phyloP scores from a whole-genome alignment of 2,113 vertebrate genomes.

The Panthera tigris region DNA sequence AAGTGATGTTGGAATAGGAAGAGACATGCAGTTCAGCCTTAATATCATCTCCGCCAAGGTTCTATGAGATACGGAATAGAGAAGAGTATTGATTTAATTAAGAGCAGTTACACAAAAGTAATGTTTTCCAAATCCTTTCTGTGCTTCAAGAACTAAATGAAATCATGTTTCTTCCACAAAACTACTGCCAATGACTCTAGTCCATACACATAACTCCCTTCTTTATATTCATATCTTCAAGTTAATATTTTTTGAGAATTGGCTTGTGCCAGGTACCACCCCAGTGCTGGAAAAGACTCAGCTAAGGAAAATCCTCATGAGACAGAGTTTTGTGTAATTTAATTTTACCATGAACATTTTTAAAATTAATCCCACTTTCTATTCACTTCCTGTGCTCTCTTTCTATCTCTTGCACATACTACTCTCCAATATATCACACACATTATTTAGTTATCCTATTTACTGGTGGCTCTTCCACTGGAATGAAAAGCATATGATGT shows the following conservation, averaged over 20 bases:
- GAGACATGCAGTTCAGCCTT: not conserved
- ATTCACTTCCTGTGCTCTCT: not conserved
- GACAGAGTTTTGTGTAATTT: not conserved
- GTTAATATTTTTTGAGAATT: not conserved
- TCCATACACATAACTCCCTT: not conserved
- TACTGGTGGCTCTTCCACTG: not conserved
- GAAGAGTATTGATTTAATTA: constrained; percentile 16
- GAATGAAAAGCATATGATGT: not conserved
- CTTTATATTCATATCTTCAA: not conserved
- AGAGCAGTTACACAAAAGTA: not conserved
- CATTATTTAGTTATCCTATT: not conserved
- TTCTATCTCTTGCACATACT: not conserved
- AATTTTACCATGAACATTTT: not conserved
- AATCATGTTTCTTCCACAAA: not conserved
- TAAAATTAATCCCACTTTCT: not conserved
- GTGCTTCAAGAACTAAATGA: not conserved
- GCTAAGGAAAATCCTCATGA: not conserved
- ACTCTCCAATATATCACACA: not conserved
- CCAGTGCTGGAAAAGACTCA: not conserved
- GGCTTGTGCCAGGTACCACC: not conserved
- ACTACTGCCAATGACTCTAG: not conserved
- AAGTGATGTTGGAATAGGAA: not conserved
- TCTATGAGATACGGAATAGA: not conserved
- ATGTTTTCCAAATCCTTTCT: constrained; percentile 23
- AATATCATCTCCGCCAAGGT: not conserved